Conservation (phyloP, 2,797 vertebrate species). For the Myotis planiceps region DNA sequence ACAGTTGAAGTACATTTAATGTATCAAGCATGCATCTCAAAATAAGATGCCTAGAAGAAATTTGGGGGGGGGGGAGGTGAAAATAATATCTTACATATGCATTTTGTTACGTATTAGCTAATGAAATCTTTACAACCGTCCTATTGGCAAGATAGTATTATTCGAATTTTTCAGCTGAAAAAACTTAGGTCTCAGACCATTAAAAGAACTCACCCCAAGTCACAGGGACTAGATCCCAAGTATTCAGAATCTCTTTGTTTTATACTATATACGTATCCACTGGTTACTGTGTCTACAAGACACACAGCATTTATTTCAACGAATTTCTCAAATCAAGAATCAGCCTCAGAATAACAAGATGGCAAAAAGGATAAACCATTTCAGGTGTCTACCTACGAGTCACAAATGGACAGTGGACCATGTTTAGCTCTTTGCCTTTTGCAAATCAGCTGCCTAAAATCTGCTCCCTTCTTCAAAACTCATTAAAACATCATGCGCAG, state of each 20-base stretch:
- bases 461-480: conserved; percentile 36
- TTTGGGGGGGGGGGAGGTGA: neutral
- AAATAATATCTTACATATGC: conserved; percentile 27
- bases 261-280: neutral
- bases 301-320: neutral
- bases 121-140: conserved; percentile 43
- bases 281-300: neutral
- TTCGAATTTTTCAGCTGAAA: conserved; percentile 9
- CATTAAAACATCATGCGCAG: conserved; percentile 46
- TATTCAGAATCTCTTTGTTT: neutral
- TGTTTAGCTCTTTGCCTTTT: neutral
- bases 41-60: neutral
- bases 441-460: conserved; percentile 12
- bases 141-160: conserved; percentile 24
- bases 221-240: neutral
- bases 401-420: neutral
- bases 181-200: neutral
- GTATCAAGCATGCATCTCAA: neutral
- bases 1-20: neutral
- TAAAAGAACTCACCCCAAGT: conserved; percentile 11
- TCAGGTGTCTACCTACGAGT: neutral
- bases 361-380: neutral
- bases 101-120: conserved; percentile 17
- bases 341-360: neutral
- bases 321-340: neutral